Base-by-base conservation (phyloP, 1,140 invertebrate genomes). In the Hypothenemus hampei region DNA sequence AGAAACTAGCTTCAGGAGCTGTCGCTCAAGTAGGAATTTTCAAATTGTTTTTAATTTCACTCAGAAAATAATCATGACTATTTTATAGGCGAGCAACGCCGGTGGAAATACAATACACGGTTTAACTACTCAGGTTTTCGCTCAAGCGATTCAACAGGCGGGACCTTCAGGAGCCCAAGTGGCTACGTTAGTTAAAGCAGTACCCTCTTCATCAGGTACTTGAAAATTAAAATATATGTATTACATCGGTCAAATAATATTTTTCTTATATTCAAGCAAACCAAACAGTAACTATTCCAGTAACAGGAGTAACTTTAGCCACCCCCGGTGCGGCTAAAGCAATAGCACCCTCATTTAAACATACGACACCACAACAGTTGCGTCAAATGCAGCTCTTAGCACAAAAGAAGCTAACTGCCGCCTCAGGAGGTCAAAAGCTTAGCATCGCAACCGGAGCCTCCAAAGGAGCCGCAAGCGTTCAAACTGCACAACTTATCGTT, bases 341-440 rank as follows among this genome's bases (percentile, higher is more conserved):
- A 16, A 58, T 74, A 22, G 60, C 58, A 61, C 71, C 72, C 55
- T 69, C 73, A 43, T 68, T 76, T 21, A 78, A 82, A 66, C 76
- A 77, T 0, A 74, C 79, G 1, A 73, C 81, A 47, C 73, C 79
- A 0, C 81, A 83, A 58, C 84, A 87, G 59, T 75, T 87, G 26
- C 73, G 84, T 3, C 82, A 86, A 23, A 81, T 85, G 43, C 82
- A 86, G 43, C 68, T 85, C 2, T 58, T 83, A 21, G 69, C 77
- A 0, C 80, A 81, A n/a, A 72, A 81, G 49, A 73, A 81, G 49
- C 56, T 83, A 1, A 47, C 49, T 4, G 57, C 55, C 2, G 51
- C 46, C 7, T 29, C 45, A 19, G 16, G 43, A 11, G 57, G 55
- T 7, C 65, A 63, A 37, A 67, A 72, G 52, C 57, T 71, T 13